Evolutionary conservation across 2,113 vertebrate genomes (phyloP).

Genomic region (Enhydra lutris): DNA sequence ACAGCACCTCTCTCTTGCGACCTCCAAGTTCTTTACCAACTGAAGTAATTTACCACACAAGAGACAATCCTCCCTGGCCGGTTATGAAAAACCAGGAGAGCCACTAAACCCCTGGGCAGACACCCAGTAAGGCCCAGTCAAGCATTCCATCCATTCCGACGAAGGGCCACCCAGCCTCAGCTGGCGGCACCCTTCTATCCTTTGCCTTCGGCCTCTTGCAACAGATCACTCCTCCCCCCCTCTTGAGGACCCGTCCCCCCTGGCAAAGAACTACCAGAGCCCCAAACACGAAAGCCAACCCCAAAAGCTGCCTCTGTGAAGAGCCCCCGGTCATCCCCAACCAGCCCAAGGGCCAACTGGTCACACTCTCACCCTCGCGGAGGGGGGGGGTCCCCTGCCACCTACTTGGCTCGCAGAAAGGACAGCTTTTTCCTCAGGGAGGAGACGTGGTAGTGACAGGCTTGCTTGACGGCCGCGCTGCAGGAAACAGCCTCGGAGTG

Average conservation of each 20-base stretch:
- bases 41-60: not conserved
- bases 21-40: not conserved
- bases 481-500: slow-evolving; percentile 14
- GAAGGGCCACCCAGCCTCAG: not conserved
- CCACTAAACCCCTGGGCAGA: not conserved
- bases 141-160: not conserved
- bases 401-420: slow-evolving; percentile 78
- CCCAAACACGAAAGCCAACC: not conserved
- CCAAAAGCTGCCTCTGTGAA: not conserved
- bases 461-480: slow-evolving; percentile 64
- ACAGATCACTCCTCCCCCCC: not conserved
- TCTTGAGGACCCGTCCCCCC: not conserved
- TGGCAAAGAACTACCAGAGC: not conserved
- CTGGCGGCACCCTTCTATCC: not conserved
- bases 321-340: not conserved
- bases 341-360: not conserved
- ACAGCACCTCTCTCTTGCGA: not conserved
- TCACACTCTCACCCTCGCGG: not conserved
- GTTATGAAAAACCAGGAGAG: not conserved
- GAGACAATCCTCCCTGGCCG: not conserved
- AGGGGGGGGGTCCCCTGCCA: not conserved
- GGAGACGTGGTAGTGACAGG: slow-evolving; percentile 68
- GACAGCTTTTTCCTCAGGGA: slow-evolving; percentile 82
- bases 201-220: not conserved
- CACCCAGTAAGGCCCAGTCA: not conserved